Base-by-base conservation (phyloP, 2,113 vertebrate genomes). In the Physeter macrocephalus region DNA sequence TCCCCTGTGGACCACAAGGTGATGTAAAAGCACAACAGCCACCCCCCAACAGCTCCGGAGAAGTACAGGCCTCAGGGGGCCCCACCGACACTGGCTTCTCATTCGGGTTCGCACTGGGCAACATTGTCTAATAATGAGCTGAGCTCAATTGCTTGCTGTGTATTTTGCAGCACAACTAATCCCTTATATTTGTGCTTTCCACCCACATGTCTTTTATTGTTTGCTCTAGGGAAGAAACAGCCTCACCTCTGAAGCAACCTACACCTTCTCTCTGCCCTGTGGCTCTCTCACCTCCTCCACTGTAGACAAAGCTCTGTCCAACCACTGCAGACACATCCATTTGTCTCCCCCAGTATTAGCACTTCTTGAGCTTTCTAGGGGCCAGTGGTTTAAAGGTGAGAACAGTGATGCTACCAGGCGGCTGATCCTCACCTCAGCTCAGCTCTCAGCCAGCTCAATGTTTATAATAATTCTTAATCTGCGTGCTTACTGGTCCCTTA, bases 11-110 rank as follows among this genome's bases (percentile, higher is more conserved):
- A 88, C 87, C 94, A 88, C 87, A 66, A 95, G 92, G 96, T 93
- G 88, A 94, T 81, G 69, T 85, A 84, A 98, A 97, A 95, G 97
- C 92, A 69, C 89, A 85, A 89, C 59, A 74, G 89, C 96, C 67
- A 66, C 49, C 96, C 88, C 85, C 95, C 86, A 67, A 67, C 92
- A 34, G 97, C 88, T 97, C 86, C 72, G 49, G 52, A 93, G 90
- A 98, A 98, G 92, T 80, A 90, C 83, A 67, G 89, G 94, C 98
- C 96, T 94, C 96, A 97, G 98, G 97, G 96, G 93, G 97, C 84
- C 92, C 92, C 87, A 57, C 67, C 49, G 23, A 96, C 97, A 88
- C 80, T 61, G 83, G 83, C 84, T 96, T 96, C 87, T 96, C 72
- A 17, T 64, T 95, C 1, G 1, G 23, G 66, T 96, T 92, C 89